These are phyloP conservation scores for Chromis chromis DNA, from an alignment of 2,797 vertebrate genomes.

Conservation along the genomic window DNA sequence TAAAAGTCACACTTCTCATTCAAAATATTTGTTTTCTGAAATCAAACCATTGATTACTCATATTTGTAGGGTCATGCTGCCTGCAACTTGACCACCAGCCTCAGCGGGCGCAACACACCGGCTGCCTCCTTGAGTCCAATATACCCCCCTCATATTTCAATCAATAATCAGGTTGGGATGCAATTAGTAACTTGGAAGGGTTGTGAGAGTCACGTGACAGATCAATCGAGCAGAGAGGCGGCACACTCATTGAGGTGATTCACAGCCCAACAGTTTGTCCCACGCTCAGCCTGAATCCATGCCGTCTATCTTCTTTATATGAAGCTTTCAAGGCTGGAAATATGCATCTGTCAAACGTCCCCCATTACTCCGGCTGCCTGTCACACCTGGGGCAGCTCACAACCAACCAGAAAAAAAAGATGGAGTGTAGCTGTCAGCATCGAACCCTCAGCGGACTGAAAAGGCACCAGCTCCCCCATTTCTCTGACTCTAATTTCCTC, in stretches of 20 bases:
- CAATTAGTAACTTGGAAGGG: conserved; percentile 73
- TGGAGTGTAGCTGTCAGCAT: conserved; percentile 76
- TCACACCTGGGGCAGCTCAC: conserved; percentile 82
- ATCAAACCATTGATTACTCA: conserved; percentile 32
- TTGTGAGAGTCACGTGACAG: conserved; percentile 67
- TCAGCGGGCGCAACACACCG: conserved; percentile 11
- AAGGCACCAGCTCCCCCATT: conserved; percentile 71
- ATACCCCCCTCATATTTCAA: conserved; percentile 69
- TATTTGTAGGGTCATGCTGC: conserved; percentile 2
- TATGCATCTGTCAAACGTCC: conserved; percentile 84
- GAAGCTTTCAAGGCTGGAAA: conserved; percentile 84
- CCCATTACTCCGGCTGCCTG: conserved; percentile 82
- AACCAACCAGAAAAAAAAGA: conserved; percentile 74
- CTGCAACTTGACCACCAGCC: conserved; percentile 45
- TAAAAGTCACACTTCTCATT: conserved; percentile 23
- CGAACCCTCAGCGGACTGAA: conserved; percentile 75
- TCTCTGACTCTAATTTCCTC: conserved; percentile 78
- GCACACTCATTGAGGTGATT: conserved; percentile 81
- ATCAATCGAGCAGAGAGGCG: conserved; percentile 74
- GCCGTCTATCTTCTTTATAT: conserved; percentile 84
- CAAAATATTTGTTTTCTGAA: conserved; percentile 41
- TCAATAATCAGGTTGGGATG: conserved; percentile 72
- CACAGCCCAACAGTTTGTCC: conserved; percentile 79
- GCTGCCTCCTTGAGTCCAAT: conserved; percentile 39
- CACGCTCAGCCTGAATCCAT: conserved; percentile 70